Percentiles rank a stretch among this genome's conserved stretches.
Evolutionary conservation across 2,888 invertebrate genomes (phyloP).

Genomic region (Uropetala carovei): DNA sequence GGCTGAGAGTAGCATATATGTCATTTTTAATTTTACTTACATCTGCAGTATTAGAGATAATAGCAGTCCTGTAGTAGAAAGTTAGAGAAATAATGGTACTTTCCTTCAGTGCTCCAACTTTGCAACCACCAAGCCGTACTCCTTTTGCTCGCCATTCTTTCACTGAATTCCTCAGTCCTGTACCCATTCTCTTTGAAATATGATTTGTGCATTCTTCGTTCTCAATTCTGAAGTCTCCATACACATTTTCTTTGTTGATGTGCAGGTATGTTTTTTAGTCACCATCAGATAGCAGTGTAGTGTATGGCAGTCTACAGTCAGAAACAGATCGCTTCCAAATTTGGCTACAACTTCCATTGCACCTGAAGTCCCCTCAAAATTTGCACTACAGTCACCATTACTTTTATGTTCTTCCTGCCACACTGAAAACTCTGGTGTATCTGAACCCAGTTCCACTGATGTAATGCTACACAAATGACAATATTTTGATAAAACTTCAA

Average conservation of each 20-base stretch:
- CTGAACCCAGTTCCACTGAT: too few relatives aligned
- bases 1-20: too few relatives aligned
- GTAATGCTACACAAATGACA: too few relatives aligned
- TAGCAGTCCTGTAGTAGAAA: constrained; percentile 39
- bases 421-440: too few relatives aligned
- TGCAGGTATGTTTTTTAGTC: constrained; percentile 55
- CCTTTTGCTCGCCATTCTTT: constrained; percentile 45
- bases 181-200: constrained; percentile 64
- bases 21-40: constrained; percentile 39
- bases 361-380: too few relatives aligned
- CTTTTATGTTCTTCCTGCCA: too few relatives aligned
- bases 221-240: constrained; percentile 44
- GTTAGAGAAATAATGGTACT: constrained; percentile 40
- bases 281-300: constrained; percentile 62
- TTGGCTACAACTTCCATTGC: too few relatives aligned
- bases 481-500: too few relatives aligned
- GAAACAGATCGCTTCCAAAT: too few relatives aligned
- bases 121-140: constrained; percentile 65
- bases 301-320: neutral
- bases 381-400: too few relatives aligned
- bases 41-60: constrained; percentile 47
- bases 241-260: constrained; percentile 37
- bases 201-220: constrained; percentile 68
- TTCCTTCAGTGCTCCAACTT: constrained; percentile 47
- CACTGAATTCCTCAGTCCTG: constrained; percentile 59